These are phyloP conservation scores for Tricholaema leucomelas DNA, from an alignment of 2,113 vertebrate genomes.

Conservation along the genomic window DNA sequence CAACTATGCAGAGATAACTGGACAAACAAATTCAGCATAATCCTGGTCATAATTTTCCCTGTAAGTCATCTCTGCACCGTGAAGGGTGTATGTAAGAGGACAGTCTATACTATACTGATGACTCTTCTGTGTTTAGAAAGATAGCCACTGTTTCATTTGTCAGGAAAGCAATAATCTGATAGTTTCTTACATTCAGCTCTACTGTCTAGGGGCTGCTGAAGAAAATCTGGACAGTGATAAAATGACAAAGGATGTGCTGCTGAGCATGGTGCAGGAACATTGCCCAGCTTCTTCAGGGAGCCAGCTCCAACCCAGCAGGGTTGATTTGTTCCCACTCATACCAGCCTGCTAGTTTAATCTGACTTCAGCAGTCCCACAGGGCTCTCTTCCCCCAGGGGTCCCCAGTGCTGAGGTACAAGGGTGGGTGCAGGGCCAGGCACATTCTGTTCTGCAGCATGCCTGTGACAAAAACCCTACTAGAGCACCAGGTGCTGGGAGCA, in stretches of 20 bases:
- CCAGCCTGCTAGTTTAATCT: neutral
- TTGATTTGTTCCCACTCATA: neutral
- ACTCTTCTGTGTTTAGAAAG: neutral
- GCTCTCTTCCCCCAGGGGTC: neutral
- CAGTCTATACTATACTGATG: neutral
- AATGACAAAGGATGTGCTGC: neutral
- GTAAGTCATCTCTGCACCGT: neutral
- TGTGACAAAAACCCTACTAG: neutral
- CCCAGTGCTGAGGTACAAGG: neutral
- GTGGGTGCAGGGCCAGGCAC: neutral
- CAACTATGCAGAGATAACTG: neutral
- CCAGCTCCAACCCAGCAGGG: neutral
- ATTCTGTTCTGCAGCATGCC: accelerated
- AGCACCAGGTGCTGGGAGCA: neutral
- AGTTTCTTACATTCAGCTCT: neutral
- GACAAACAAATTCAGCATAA: neutral
- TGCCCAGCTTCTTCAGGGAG: neutral
- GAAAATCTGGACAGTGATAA: neutral
- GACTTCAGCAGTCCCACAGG: neutral
- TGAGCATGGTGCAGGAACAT: neutral
- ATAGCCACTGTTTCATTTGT: neutral
- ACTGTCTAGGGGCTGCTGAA: neutral
- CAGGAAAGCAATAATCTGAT: neutral
- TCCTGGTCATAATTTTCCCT: neutral
- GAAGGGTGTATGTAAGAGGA: neutral